Conservation (phyloP, 2,888 invertebrate genomes). For the Thereva unica region DNA sequence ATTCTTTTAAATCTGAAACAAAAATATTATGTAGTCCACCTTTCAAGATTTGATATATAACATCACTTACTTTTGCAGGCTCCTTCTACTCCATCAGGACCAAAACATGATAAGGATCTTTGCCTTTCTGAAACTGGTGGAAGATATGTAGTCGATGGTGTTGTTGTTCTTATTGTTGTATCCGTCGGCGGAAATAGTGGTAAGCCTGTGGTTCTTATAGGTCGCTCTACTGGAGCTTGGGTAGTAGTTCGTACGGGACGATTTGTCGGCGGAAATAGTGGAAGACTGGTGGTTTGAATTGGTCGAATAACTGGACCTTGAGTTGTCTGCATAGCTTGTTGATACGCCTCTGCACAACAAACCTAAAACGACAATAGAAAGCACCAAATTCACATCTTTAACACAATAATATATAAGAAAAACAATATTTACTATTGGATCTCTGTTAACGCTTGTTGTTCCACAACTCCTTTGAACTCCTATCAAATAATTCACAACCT, state of each 20-base stretch:
- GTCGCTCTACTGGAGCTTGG: no score
- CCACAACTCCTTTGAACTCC: slow-evolving; percentile 52
- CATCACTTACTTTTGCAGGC: slow-evolving; percentile 38
- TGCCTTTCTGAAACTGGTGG: slow-evolving; percentile 46
- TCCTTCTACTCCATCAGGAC: slow-evolving; percentile 44
- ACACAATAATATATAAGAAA: neutral
- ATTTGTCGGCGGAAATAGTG: no score
- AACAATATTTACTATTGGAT: slow-evolving; percentile 52
- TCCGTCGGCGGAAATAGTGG: no score
- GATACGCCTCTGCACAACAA: slow-evolving; percentile 36
- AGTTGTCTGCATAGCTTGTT: neutral
- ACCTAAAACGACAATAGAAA: slow-evolving; percentile 20
- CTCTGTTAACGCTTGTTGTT: slow-evolving; percentile 49
- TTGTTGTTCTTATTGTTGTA: neutral
- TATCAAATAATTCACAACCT: slow-evolving; percentile 51
- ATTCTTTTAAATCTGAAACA: slow-evolving; percentile 47
- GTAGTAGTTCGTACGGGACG: no score
- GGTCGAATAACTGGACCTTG: no score
- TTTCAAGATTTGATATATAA: neutral
- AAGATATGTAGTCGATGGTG: slow-evolving; percentile 41
- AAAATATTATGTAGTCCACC: neutral
- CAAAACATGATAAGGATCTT: slow-evolving; percentile 48
- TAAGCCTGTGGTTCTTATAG: no score
- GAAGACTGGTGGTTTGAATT: no score
- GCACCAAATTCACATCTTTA: neutral